Evolutionary conservation across 2,888 invertebrate species (phyloP), one percentile per base, ranked within the genome.

Genomic region (Synergus umbraculus): DNA sequence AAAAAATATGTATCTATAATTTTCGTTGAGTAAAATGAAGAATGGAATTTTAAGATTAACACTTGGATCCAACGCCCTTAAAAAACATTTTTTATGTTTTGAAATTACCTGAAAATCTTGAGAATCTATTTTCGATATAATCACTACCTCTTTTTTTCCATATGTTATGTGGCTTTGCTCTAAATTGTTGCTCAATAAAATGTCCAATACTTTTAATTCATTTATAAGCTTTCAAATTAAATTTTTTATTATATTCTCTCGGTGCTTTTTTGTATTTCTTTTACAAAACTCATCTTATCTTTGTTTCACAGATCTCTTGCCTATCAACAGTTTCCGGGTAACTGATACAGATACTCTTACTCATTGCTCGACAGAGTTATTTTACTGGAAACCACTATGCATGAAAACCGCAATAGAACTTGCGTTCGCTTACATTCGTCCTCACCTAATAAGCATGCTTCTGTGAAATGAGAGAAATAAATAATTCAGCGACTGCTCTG

Each of bases 351-450:
- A 37, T 37, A 44, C 29, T 73, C 49, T 73, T 73, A 37, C 9
- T 37, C 73, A n/a, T 37, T 73, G 49, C 29, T 73, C 15, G 15
- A 54, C 73, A n/a, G 73, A 73, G 37, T 54, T 15, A 54, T 73
- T 73, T 73, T 54, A 73, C n/a, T 37, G n/a, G 4, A 49, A 54
- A 10, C 29, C 10, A 41, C 15, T 37, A 73, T 54, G 73, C 73
- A 73, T 54, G 73, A 54, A 73, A 54, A 49, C 37, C 18, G 10
- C 5, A 22, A 73, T 49, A 54, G 37, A 46, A 46, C 76, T 9
- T 54, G 73, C 49, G 76, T 69, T 58, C 44, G 77, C 77, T 79
- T 78, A 76, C 73, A 79, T 78, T 49, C 44, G 54, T 44, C 49
- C 58, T 58, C 29, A 22, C 46, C 18, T 43, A 76, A 76, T 54